Evolutionary conservation across 37 sponge, comb jelly and placozoan species (phyloP).

Genomic region (Spongilla lacustris): DNA sequence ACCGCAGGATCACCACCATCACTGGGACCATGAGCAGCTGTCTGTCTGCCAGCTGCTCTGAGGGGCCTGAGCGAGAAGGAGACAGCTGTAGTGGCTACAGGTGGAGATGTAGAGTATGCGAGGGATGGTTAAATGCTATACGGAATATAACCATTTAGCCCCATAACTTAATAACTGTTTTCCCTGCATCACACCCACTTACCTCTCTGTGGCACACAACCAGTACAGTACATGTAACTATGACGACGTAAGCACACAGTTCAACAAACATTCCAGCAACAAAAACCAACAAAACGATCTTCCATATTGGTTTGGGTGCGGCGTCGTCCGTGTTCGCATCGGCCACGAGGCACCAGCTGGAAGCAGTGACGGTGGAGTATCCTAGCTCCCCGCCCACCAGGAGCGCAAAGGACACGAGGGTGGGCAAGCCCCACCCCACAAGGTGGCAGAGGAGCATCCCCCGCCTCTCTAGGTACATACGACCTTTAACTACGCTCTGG

Average conservation of each 20-base stretch:
- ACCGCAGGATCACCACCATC: constrained; percentile 33
- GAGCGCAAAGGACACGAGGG: constrained; percentile 24
- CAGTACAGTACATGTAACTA: too few species aligned
- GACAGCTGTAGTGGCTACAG: neutral
- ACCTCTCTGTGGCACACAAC: too few species aligned
- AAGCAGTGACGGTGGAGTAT: constrained; percentile 30
- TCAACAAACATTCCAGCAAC: neutral
- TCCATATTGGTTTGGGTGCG: neutral
- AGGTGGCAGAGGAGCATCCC: constrained; percentile 46
- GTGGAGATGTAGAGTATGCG: neutral
- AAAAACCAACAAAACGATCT: neutral
- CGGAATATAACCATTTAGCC: too few species aligned
- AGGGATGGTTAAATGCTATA: too few species aligned
- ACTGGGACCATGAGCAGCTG: constrained; percentile 24
- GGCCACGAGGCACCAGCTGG: constrained; percentile 62
- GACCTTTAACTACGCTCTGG: constrained; percentile 32
- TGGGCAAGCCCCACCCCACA: constrained; percentile 31
- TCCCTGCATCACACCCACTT: too few species aligned
- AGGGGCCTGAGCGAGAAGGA: neutral
- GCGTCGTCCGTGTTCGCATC: neutral
- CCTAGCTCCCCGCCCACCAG: constrained; percentile 33
- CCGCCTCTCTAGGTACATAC: constrained; percentile 3
- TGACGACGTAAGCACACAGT: neutral
- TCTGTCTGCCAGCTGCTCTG: neutral
- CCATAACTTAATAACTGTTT: neutral